Evolutionary conservation across 92 coral and sea anemone genomes (phyloP).

Genomic region (Paramuricea clavata): DNA sequence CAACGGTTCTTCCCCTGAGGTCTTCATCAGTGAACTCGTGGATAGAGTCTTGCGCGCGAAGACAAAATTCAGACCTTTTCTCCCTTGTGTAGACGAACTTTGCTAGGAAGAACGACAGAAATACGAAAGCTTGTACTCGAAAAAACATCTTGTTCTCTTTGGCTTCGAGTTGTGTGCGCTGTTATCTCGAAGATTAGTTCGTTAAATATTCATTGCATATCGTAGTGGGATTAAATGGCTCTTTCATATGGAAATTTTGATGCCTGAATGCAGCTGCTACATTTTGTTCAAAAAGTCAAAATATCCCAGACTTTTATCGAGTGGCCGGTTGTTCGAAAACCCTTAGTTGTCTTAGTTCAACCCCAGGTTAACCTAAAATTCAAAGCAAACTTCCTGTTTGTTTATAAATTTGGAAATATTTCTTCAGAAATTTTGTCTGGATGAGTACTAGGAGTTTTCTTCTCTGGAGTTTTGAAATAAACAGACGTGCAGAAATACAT

Average conservation of each 20-base stretch:
- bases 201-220: constrained; percentile 16
- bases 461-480: too few relatives aligned
- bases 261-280: not conserved
- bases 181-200: not conserved
- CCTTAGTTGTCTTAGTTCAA: too few relatives aligned
- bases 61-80: constrained; percentile 53
- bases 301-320: too few relatives aligned
- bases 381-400: too few relatives aligned
- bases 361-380: too few relatives aligned
- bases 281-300: not conserved
- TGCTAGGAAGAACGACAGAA: constrained; percentile 20
- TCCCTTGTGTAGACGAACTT: constrained; percentile 28
- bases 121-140: not conserved
- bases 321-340: too few relatives aligned
- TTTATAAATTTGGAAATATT: too few relatives aligned
- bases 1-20: constrained; percentile 49
- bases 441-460: too few relatives aligned
- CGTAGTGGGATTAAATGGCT: not conserved
- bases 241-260: not conserved
- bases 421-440: too few relatives aligned
- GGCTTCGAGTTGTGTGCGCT: not conserved
- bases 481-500: too few relatives aligned
- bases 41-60: constrained; percentile 44
- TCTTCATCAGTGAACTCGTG: constrained; percentile 69
- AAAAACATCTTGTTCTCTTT: not conserved